Base-by-base conservation (phyloP, 2,113 vertebrate species). In the Serinus canaria region DNA sequence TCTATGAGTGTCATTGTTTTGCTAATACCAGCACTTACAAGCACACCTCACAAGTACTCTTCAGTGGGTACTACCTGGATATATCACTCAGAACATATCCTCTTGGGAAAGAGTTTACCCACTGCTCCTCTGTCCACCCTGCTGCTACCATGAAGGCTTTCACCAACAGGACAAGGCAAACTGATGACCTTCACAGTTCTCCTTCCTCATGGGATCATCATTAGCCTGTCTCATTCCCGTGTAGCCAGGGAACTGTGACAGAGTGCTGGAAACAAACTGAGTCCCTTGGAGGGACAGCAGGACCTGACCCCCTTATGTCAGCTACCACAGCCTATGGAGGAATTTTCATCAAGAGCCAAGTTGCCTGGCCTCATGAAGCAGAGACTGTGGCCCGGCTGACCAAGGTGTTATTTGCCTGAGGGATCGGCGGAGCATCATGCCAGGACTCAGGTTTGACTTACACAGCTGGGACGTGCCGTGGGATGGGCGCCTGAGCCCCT, bases 381-480 rank as follows among this genome's bases (percentile, higher is more conserved):
- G 31, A 83, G 20, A 17, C 37, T 27, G 37, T 50, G 70, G 52
- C 59, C 59, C 6, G 4, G 9, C 14, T 4, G 1, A 88, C 14
- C 4, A 2, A 13, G 43, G 31, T 3, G 0, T 56, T 76, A 55
- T 33, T 19, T 76, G 44, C 55, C 69, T 25, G 33, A 24, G 50
- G 20, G 15, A 46, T 25, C 35, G 15, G 25, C 11, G 0, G 9
- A 69, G 31, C 15, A 67, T 52, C 33, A 67, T 72, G 30, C 30
- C 1, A 2, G 52, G 47, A 86, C n/a, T 13, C 1, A 0, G n/a
- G 33, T 66, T 70, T 68, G 46, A 94, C 98, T 97, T 97, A 98
- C 98, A 73, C 81, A 30, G 89, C 30, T 1, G 55, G 92, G 13
- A 83, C 0, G 2, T 73, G 92, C 68, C 90, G 96, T 0, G 79